phyloP scores from a whole-genome alignment of 1,140 invertebrate genomes.

The Asbolus verrucosus region DNA sequence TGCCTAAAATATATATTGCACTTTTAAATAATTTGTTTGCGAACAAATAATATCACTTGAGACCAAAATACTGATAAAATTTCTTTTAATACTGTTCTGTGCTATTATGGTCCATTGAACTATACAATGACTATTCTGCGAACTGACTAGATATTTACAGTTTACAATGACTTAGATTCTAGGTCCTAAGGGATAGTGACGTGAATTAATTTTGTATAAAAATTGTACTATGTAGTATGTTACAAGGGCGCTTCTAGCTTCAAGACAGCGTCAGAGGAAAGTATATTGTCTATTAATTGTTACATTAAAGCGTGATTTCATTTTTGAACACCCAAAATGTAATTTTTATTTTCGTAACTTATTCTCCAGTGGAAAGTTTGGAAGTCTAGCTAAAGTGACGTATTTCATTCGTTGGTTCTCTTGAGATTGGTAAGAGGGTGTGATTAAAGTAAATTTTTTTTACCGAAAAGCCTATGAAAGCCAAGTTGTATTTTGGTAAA shows the following conservation, averaged over 20 bases:
- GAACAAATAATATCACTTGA: constrained; percentile 55
- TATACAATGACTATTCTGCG: constrained; percentile 42
- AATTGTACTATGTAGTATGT: constrained; percentile 62
- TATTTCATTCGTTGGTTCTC: too few species aligned
- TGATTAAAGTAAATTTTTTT: too few species aligned
- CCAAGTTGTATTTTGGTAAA: not conserved
- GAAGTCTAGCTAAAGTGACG: too few species aligned
- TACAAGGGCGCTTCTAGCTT: constrained; percentile 46
- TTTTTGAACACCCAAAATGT: too few species aligned
- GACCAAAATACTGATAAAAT: constrained; percentile 56
- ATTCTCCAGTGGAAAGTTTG: too few species aligned
- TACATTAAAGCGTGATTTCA: too few species aligned
- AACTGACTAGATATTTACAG: constrained; percentile 43
- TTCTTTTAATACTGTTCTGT: constrained; percentile 55
- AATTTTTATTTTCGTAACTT: too few species aligned
- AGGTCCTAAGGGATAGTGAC: constrained; percentile 25
- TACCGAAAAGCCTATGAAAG: too few species aligned
- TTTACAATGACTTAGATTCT: constrained; percentile 26
- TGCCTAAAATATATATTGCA: constrained; percentile 59
- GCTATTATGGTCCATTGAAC: constrained; percentile 39
- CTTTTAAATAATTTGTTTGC: constrained; percentile 50
- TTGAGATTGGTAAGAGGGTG: too few species aligned
- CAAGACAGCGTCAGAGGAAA: constrained; percentile 8
- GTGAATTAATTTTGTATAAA: constrained; percentile 58
- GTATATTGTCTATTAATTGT: constrained; percentile 15